A percentile compares a stretch with the other conserved stretches of the same genome.
Evolutionary conservation across 2,113 vertebrate species (phyloP).

Genomic region (Colistium nudipinnis): DNA sequence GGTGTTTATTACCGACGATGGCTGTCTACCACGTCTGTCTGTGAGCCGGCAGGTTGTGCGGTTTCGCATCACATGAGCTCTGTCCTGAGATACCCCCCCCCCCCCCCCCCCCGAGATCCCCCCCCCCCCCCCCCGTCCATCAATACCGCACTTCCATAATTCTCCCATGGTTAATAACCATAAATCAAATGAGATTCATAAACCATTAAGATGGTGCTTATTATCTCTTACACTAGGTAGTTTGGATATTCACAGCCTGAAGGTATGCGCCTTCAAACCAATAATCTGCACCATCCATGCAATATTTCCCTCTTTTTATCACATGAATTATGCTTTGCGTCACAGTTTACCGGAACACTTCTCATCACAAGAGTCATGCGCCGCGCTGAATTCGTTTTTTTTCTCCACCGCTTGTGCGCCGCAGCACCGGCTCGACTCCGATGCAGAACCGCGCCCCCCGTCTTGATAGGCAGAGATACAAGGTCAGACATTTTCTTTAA

Average conservation of each 20-base stretch:
- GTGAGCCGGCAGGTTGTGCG: constrained; percentile 31
- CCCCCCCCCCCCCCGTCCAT: constrained; percentile 62
- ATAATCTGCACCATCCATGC: constrained; percentile 74
- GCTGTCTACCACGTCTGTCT: constrained; percentile 28
- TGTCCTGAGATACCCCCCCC: constrained; percentile 45
- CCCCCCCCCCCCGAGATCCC: constrained; percentile 60
- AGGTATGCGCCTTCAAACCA: constrained; percentile 63
- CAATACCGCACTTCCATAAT: constrained; percentile 58
- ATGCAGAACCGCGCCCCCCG: constrained; percentile 10
- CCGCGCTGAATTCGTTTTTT: constrained; percentile 56
- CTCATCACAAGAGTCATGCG: constrained; percentile 60
- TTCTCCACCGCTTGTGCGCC: constrained; percentile 48
- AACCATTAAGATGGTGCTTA: constrained; percentile 80
- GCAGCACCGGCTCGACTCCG: constrained; percentile 10
- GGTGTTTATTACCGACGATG: not conserved
- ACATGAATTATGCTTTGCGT: constrained; percentile 76
- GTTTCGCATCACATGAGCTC: constrained; percentile 50
- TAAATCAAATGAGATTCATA: constrained; percentile 80
- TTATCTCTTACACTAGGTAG: constrained; percentile 74
- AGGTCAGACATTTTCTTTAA: constrained; percentile 45
- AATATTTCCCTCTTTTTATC: constrained; percentile 74
- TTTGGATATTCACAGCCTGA: constrained; percentile 76
- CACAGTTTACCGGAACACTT: constrained; percentile 72
- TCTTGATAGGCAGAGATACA: constrained; percentile 48
- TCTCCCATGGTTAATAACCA: constrained; percentile 75